A percentile compares a stretch with the other conserved stretches of the same genome.
These are phyloP conservation scores for Columba guinea DNA, from an alignment of 2,797 vertebrate species.

Conservation along the genomic window DNA sequence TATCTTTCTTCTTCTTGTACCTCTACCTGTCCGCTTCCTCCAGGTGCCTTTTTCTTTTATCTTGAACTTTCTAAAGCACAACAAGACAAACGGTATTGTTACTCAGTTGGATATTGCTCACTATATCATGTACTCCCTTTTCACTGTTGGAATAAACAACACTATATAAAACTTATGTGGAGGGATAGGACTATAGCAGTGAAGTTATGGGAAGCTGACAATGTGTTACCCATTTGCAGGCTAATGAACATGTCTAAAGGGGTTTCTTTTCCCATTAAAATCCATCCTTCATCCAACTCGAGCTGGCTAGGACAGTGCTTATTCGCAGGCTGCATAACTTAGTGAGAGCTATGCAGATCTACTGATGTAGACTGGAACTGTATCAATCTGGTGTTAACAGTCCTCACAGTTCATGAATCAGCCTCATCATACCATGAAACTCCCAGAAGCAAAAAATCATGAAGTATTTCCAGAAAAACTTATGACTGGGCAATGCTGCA, in stretches of 20 bases:
- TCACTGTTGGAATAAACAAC: neutral
- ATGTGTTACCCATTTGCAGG: neutral
- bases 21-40: conserved; percentile 44
- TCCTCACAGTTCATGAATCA: neutral
- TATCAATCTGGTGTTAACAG: neutral
- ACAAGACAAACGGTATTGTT: neutral
- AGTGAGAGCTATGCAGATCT: neutral
- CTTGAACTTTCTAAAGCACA: conserved; percentile 44
- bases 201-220: neutral
- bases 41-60: conserved; percentile 48
- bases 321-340: neutral
- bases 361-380: neutral
- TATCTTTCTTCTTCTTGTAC: conserved; percentile 50
- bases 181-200: neutral
- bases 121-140: neutral
- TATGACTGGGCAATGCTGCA: neutral
- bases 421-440: neutral
- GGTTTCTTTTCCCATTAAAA: neutral
- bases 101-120: neutral
- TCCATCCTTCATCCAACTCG: neutral
- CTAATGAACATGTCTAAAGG: neutral
- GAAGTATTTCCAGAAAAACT: neutral
- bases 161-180: neutral
- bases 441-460: neutral
- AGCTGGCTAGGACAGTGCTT: neutral